Evolutionary conservation across 2,113 vertebrate species (phyloP).

Genomic region (Herpetotheres cachinnans): DNA sequence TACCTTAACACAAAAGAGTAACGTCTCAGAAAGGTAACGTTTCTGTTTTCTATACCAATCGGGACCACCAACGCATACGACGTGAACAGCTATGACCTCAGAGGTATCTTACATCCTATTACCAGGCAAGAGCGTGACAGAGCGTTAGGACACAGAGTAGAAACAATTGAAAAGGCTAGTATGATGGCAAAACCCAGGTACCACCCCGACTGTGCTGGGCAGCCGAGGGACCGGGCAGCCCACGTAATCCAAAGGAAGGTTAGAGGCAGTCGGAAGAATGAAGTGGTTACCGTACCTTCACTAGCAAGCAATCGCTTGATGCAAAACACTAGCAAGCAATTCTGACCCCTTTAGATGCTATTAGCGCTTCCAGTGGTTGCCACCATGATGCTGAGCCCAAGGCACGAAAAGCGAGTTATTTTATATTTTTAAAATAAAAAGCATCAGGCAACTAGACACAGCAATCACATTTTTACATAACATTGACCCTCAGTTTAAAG

Average conservation of each 20-base stretch:
- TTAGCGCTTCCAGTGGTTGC: background rate
- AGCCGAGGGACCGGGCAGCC: background rate
- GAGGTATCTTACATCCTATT: fast-evolving
- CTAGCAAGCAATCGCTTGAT: background rate
- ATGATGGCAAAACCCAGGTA: background rate
- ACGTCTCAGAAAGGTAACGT: background rate
- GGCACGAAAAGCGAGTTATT: background rate
- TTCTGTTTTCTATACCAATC: background rate
- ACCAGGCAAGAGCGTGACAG: background rate
- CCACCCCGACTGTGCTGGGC: background rate
- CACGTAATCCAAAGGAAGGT: fast-evolving
- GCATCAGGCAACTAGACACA: background rate
- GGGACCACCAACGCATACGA: fast-evolving
- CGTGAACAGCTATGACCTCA: background rate
- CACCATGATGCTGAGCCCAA: background rate
- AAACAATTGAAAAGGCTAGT: background rate
- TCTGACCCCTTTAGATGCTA: background rate
- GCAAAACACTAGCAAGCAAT: background rate
- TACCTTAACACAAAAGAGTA: background rate
- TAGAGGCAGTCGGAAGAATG: background rate
- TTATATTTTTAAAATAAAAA: background rate
- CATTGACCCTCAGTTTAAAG: background rate
- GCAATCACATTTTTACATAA: background rate
- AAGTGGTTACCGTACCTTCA: background rate
- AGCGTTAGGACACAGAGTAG: background rate